Conservation (phyloP, 2,888 invertebrate species). For the Campaea margaritaria region DNA sequence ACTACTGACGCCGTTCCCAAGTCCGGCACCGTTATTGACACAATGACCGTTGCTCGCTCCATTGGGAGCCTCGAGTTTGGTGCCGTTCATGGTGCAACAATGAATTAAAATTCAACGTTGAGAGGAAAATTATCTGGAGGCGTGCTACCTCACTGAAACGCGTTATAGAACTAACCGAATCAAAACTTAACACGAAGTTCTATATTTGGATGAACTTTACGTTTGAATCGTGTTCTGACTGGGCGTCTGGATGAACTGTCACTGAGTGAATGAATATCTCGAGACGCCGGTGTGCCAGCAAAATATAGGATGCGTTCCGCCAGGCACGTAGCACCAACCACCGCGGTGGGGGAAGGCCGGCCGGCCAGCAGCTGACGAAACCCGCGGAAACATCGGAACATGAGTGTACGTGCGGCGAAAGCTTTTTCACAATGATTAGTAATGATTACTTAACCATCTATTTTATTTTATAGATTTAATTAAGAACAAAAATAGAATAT, state of each 20-base stretch:
- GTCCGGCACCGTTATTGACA: not conserved
- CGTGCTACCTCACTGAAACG: not conserved
- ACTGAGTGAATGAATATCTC: constrained; percentile 10
- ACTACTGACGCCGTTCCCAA: not conserved
- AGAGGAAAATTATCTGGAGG: not conserved
- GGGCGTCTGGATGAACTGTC: constrained; percentile 1
- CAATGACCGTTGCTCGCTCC: constrained; percentile 19
- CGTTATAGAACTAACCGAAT: constrained; percentile 5
- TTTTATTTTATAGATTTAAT: no score
- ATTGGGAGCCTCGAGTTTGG: constrained; percentile 9
- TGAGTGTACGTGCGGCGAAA: constrained; percentile 8
- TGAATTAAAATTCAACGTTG: not conserved
- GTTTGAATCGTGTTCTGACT: no score
- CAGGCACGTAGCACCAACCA: constrained; percentile 5
- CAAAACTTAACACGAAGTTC: not conserved
- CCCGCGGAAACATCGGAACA: constrained; percentile 4
- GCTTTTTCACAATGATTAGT: not conserved
- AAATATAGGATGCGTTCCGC: constrained; percentile 8
- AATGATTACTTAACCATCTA: no score
- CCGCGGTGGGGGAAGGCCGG: constrained; percentile 13
- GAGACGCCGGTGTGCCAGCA: not conserved
- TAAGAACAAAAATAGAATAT: no score
- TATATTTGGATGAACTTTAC: constrained; percentile 6
- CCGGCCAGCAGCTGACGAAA: constrained; percentile 14
- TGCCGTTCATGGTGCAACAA: constrained; percentile 29